Evolutionary conservation across 2,888 invertebrate species (phyloP), one percentile per base, ranked within the genome.

Genomic region (Byasa hedistus): DNA sequence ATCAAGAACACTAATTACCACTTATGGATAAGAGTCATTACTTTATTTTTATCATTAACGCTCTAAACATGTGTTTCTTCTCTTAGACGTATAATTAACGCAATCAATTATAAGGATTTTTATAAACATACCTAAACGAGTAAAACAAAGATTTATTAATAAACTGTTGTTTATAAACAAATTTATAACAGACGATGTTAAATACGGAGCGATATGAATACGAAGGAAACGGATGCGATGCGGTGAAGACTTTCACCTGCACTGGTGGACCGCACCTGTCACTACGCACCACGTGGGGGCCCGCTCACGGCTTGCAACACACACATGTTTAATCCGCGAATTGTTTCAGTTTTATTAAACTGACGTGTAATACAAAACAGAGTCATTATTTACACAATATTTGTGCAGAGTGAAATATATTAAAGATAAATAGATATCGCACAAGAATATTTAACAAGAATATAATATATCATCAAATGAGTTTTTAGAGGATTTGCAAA

Each of bases 241-340:
- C 75, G 72, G 71, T 79, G 77, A 73, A 76, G 74, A 86, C 88
- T 89, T 89, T 89, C 88, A 86, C 88, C 83, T 77, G 81, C 80
- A 75, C 68, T 68, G 65, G 73, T 74, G 76, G 81, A 80, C 72
- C 78, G 73, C 80, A 77, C 79, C 79, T 80, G 81, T 73, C 76
- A 74, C 77, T 74, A 75, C 71, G 71, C 22, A 23, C 7, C 54
- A 58, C 59, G 62, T 55, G 62, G 55, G 39, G 55, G 57, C 69
- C 48, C 51, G 54, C 56, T 24, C 4, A 39, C 58, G n/a, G 36
- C 22, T 52, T 64, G 22, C 22, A 32, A 15, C 24, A 48, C 48
- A 48, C 48, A 48, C 19, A 19, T 8, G 3, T 19, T 8, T 15
- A 39, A 39, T 10, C 2, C 44, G 19, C 19, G 19, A 8, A 44